Conservation (phyloP, 2,113 vertebrate species). For the Rhynchomys soricoides region DNA sequence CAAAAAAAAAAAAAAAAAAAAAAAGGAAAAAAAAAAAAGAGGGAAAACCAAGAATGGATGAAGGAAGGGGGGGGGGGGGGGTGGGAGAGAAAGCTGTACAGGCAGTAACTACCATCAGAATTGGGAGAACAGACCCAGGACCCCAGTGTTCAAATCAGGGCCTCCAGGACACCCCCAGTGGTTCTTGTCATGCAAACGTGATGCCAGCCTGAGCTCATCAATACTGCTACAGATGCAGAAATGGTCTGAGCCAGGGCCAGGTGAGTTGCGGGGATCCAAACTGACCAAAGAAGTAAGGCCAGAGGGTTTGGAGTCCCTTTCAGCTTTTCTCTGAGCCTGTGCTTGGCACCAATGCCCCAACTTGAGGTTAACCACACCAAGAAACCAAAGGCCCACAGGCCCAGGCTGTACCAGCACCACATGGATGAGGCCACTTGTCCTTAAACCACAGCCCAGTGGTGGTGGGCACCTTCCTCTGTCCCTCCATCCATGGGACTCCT, state of each 20-base stretch:
- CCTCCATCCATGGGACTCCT: neutral
- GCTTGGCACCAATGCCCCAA: neutral
- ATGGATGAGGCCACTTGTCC: neutral
- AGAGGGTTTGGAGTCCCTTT: neutral
- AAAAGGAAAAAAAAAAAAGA: too few relatives aligned
- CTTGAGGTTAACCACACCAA: neutral
- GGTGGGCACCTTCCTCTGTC: neutral
- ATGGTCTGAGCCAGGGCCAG: neutral
- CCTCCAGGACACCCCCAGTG: neutral
- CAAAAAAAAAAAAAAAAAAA: too few relatives aligned
- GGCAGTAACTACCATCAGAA: neutral
- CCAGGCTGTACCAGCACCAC: neutral
- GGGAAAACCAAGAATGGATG: neutral
- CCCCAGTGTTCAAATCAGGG: neutral
- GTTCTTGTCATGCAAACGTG: neutral
- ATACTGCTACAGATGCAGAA: neutral
- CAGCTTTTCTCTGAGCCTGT: neutral
- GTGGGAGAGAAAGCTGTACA: neutral
- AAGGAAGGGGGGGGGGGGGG: neutral
- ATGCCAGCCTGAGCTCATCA: neutral
- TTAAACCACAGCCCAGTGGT: neutral
- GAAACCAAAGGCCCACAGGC: neutral
- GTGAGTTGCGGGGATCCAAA: neutral
- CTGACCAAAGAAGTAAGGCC: neutral
- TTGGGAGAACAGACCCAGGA: too few relatives aligned